Percentiles rank a stretch among this genome's conserved stretches.
Conservation (phyloP, 2,797 vertebrate genomes). For the Meda fulgida region DNA sequence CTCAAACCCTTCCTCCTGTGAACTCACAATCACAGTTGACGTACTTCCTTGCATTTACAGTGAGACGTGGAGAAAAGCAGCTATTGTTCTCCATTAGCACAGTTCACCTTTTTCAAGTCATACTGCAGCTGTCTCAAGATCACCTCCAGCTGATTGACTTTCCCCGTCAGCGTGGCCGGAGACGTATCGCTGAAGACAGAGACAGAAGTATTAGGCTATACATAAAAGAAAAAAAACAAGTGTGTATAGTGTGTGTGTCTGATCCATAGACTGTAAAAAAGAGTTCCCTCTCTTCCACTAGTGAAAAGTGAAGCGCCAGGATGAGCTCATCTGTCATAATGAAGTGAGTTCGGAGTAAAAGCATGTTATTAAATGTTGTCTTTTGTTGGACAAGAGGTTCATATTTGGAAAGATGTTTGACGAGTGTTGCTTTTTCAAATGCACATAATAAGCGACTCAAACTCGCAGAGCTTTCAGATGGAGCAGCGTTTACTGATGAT, state of each 20-base stretch:
- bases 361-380: too few species aligned
- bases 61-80: neutral
- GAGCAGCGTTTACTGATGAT: too few species aligned
- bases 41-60: conserved; percentile 25
- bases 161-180: conserved; percentile 90
- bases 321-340: too few species aligned
- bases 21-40: conserved; percentile 17
- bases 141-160: conserved; percentile 96
- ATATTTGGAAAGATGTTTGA: too few species aligned
- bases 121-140: conserved; percentile 94
- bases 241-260: neutral
- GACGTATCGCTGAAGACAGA: conserved; percentile 71
- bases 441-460: too few species aligned
- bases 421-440: too few species aligned
- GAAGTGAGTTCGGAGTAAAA: too few species aligned
- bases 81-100: neutral
- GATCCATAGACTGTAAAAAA: neutral
- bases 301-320: too few species aligned
- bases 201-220: neutral
- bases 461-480: too few species aligned
- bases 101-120: conserved; percentile 75
- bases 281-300: too few species aligned
- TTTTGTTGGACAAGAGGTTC: too few species aligned
- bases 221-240: too few species aligned
- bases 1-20: neutral